Evolutionary conservation across 2,888 invertebrate species (phyloP).

Genomic region (Agrochola macilenta): DNA sequence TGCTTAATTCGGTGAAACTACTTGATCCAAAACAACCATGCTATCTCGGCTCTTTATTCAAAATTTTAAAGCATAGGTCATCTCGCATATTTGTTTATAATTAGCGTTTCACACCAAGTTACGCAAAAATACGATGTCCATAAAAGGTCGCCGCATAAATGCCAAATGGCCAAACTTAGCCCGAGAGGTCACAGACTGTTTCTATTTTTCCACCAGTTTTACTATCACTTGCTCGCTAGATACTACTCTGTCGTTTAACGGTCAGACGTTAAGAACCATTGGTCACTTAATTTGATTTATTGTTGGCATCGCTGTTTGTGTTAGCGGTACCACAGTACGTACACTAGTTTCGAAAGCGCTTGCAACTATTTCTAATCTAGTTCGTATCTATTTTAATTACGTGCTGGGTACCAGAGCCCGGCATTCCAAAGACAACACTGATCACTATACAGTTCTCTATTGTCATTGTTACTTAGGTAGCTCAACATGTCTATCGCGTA

Average conservation of each 20-base stretch:
- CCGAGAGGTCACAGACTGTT: constrained; percentile 48
- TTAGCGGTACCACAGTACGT: constrained; percentile 65
- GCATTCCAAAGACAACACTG: constrained; percentile 76
- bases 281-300: constrained; percentile 74
- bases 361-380: constrained; percentile 83
- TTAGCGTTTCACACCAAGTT: constrained; percentile 69
- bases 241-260: constrained; percentile 54
- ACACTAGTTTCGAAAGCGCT: constrained; percentile 79
- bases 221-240: constrained; percentile 70
- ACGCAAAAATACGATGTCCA: constrained; percentile 78
- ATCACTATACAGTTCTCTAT: constrained; percentile 75
- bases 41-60: constrained; percentile 17
- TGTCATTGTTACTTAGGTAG: constrained; percentile 74
- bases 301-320: constrained; percentile 67
- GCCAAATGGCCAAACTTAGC: constrained; percentile 76
- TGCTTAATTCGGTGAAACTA: constrained; percentile 14
- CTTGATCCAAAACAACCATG: constrained; percentile 6
- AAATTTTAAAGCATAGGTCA: constrained; percentile 22
- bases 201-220: constrained; percentile 55
- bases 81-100: constrained; percentile 53
- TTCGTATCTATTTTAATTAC: constrained; percentile 85
- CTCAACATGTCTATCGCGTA: constrained; percentile 79
- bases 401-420: constrained; percentile 70
- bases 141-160: constrained; percentile 78
- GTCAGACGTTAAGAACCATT: constrained; percentile 68